Conservation (phyloP, 1,140 invertebrate genomes). For the Bombus terrestris region DNA sequence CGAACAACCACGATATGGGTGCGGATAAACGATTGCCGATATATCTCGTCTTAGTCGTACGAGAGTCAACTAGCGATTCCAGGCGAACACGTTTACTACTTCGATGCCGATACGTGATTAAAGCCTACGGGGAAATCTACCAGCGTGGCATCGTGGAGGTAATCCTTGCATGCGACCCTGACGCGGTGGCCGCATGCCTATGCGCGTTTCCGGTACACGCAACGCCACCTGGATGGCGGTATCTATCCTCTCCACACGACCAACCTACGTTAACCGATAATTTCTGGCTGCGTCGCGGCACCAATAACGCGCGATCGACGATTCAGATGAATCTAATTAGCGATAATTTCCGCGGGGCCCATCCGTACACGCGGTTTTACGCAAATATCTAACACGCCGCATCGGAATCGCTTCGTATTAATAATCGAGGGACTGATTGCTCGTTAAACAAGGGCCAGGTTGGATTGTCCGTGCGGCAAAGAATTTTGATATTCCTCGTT, state of each 20-base stretch:
- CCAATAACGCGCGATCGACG: conserved; percentile 38
- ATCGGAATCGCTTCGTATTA: conserved; percentile 21
- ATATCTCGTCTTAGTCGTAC: background rate
- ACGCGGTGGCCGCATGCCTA: conserved; percentile 27
- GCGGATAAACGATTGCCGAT: background rate
- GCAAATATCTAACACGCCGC: conserved; percentile 26
- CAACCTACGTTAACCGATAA: conserved; percentile 29
- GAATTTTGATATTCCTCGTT: background rate
- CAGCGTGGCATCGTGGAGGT: conserved; percentile 66
- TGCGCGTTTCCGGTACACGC: conserved; percentile 37
- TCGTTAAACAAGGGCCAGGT: background rate
- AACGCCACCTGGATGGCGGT: background rate
- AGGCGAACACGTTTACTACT: conserved; percentile 60
- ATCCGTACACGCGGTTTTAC: conserved; percentile 21
- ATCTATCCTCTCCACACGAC: background rate
- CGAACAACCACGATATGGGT: no score
- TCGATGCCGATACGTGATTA: conserved; percentile 76
- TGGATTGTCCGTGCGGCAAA: background rate
- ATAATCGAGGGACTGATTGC: conserved; percentile 32
- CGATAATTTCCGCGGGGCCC: conserved; percentile 43
- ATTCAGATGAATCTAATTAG: conserved; percentile 54
- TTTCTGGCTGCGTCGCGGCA: conserved; percentile 10
- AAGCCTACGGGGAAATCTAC: conserved; percentile 79
- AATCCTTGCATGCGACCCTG: conserved; percentile 45
- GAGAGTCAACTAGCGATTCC: conserved; percentile 40